Evolutionary conservation across 2,113 vertebrate species (phyloP).

Genomic region (Addax nasomaculatus): DNA sequence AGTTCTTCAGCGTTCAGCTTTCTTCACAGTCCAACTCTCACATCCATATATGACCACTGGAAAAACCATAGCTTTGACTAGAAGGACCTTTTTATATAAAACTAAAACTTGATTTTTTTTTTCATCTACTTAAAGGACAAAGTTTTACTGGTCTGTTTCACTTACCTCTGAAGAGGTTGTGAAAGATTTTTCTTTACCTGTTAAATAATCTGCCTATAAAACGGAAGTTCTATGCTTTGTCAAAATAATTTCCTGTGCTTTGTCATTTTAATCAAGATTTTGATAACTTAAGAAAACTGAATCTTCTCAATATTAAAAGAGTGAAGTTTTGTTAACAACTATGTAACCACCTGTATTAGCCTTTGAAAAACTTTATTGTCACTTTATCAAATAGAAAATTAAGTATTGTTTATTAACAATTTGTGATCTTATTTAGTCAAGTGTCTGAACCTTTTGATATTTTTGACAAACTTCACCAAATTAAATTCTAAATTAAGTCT

Average conservation of each 20-base stretch:
- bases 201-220: background rate
- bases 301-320: background rate
- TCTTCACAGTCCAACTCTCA: too few species aligned
- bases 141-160: background rate
- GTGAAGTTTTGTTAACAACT: background rate
- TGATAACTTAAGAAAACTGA: background rate
- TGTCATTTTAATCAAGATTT: background rate
- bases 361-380: background rate
- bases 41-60: too few species aligned
- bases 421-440: background rate
- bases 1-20: fast-evolving
- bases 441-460: background rate
- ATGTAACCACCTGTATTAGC: background rate
- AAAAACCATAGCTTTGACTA: too few species aligned
- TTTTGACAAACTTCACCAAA: background rate
- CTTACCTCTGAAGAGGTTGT: background rate
- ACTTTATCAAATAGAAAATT: background rate
- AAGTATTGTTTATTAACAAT: background rate
- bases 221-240: background rate
- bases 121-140: background rate
- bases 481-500: background rate
- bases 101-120: background rate
- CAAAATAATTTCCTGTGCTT: background rate
- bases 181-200: background rate
- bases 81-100: background rate